Evolutionary conservation across 2,888 invertebrate species (phyloP).

Genomic region (Acleris laterana): DNA sequence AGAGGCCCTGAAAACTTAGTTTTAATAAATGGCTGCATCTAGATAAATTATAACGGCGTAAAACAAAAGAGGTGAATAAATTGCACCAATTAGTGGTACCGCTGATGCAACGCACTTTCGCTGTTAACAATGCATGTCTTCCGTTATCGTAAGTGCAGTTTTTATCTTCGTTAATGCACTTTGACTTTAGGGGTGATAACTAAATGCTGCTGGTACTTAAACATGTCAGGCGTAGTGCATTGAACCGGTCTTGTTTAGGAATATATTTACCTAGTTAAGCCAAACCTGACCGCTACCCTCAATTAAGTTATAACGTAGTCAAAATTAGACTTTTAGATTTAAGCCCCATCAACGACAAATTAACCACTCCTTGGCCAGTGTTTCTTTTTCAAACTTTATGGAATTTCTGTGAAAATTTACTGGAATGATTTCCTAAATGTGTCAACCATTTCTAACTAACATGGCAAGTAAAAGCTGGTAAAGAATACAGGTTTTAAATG

Average conservation of each 20-base stretch:
- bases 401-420: too few species aligned
- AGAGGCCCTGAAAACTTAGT: too few species aligned
- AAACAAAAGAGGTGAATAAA: conserved; percentile 19
- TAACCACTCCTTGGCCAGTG: too few species aligned
- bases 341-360: too few species aligned
- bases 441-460: neutral
- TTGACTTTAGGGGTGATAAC: conserved; percentile 15
- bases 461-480: too few species aligned
- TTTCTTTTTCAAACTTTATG: too few species aligned
- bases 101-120: conserved; percentile 39
- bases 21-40: neutral
- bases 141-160: conserved; percentile 36
- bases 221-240: neutral
- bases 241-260: neutral
- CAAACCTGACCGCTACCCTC: too few species aligned
- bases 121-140: conserved; percentile 39
- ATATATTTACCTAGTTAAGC: too few species aligned
- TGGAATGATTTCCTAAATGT: neutral
- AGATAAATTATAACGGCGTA: conserved; percentile 10
- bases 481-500: too few species aligned
- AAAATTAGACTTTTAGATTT: too few species aligned
- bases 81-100: conserved; percentile 23
- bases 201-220: neutral
- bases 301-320: too few species aligned
- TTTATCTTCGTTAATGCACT: conserved; percentile 36